Percentiles rank a stretch among this genome's conserved stretches.
Evolutionary conservation across 53 echinoderm and acorn worm genomes (phyloP).

Genomic region (Mesocentrotus franciscanus): DNA sequence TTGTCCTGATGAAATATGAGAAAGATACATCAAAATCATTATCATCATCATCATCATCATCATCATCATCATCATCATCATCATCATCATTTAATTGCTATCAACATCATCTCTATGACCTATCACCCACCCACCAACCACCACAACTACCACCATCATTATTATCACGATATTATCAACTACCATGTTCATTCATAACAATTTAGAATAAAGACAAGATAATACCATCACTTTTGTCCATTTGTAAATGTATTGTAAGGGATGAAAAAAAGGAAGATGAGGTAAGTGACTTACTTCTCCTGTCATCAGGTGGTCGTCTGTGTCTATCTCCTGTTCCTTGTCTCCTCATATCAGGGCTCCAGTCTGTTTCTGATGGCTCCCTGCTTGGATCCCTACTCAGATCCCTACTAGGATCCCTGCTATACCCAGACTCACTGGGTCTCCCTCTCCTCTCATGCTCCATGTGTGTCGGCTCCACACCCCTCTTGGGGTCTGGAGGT

Average conservation of each 20-base stretch:
- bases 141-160: too few relatives aligned
- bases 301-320: conserved; percentile 67
- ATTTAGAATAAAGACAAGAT: neutral
- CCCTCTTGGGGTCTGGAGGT: conserved; percentile 61
- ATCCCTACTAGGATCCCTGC: conserved; percentile 56
- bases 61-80: neutral
- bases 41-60: neutral
- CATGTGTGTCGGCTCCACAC: conserved; percentile 35
- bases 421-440: conserved; percentile 12
- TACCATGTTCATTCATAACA: too few relatives aligned
- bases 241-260: neutral
- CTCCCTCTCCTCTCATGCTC: conserved; percentile 36
- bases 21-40: neutral
- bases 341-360: conserved; percentile 69
- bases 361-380: conserved; percentile 61
- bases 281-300: conserved; percentile 60
- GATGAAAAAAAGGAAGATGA: neutral
- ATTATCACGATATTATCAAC: too few relatives aligned
- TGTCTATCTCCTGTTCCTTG: conserved; percentile 65
- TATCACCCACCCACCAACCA: too few relatives aligned
- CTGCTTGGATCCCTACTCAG: conserved; percentile 61
- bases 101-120: neutral
- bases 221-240: neutral
- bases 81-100: neutral
- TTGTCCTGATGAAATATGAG: conserved; percentile 61